Percentiles rank a stretch among this genome's conserved stretches.
These are phyloP conservation scores for Caenorhabditis afra DNA, from an alignment of 2,888 invertebrate genomes.

Conservation along the genomic window DNA sequence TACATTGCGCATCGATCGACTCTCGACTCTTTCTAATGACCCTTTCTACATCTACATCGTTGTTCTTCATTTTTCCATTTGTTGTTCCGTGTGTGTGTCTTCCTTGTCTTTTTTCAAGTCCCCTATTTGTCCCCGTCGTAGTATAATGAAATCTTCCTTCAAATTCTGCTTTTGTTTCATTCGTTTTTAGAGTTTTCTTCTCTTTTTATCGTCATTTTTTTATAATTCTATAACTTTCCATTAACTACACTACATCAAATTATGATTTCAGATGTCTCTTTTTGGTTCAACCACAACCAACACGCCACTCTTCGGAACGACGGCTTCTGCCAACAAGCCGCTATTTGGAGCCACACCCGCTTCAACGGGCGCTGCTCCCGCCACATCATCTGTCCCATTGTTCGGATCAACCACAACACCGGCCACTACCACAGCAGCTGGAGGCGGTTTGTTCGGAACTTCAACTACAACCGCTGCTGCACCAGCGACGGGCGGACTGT, in stretches of 20 bases:
- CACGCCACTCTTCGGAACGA: slow-evolving; percentile 13
- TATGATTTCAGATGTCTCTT: slow-evolving; percentile 37
- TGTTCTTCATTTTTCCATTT: slow-evolving; percentile 1
- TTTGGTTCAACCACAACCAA: slow-evolving; percentile 54
- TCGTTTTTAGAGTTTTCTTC: background rate
- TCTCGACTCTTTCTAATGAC: slow-evolving; percentile 21
- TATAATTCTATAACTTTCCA: too few species aligned
- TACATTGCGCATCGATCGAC: slow-evolving; percentile 58
- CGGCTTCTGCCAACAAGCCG: slow-evolving; percentile 3
- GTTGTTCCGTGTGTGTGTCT: slow-evolving; percentile 5
- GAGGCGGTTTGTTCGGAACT: slow-evolving; percentile 47
- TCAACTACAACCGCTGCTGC: slow-evolving; percentile 18
- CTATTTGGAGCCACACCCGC: slow-evolving; percentile 35
- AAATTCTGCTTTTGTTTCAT: background rate
- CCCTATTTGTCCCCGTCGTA: background rate
- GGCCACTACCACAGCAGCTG: slow-evolving; percentile 20
- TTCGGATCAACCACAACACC: slow-evolving; percentile 34
- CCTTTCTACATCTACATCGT: slow-evolving; percentile 7
- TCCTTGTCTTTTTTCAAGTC: background rate
- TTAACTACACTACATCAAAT: too few species aligned
- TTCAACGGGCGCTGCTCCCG: slow-evolving; percentile 13
- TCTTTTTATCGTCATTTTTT: background rate
- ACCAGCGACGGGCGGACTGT: slow-evolving; percentile 51
- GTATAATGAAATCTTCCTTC: background rate
- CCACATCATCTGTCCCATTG: slow-evolving; percentile 25